phyloP scores from a whole-genome alignment of 2,888 invertebrate species.

The Pristionchus exspectatus region DNA sequence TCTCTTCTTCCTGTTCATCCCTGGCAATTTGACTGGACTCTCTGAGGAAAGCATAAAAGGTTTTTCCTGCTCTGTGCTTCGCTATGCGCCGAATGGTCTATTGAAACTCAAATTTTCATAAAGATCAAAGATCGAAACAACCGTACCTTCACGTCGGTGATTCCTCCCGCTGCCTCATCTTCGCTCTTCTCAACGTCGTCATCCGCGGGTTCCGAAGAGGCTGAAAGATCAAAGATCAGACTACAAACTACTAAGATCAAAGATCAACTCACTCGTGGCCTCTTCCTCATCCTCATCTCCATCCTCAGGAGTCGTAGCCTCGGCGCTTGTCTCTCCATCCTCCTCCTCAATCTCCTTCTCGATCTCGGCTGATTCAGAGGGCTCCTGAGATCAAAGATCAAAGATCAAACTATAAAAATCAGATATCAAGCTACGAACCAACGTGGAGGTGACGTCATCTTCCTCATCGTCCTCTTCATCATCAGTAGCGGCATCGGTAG shows the following conservation, averaged over 20 bases:
- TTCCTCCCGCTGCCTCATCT: neutral
- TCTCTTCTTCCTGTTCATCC: too few species aligned
- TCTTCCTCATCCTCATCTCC: slow-evolving; percentile 51
- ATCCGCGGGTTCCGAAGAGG: neutral
- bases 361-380: slow-evolving; percentile 3
- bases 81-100: too few species aligned
- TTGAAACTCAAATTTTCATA: neutral
- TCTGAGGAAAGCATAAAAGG: too few species aligned
- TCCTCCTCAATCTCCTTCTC: slow-evolving; percentile 50
- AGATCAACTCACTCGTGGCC: neutral
- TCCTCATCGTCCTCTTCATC: neutral
- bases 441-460: slow-evolving; percentile 17
- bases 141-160: neutral
- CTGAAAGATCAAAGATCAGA: slow-evolving; percentile 30
- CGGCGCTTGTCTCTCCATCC: neutral
- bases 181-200: slow-evolving; percentile 42
- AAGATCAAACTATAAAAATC: neutral
- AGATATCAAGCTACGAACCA: slow-evolving; percentile 15
- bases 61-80: too few species aligned
- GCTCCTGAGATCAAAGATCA: slow-evolving; percentile 28
- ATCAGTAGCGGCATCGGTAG: neutral
- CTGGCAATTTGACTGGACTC: too few species aligned
- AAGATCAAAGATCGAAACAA: slow-evolving; percentile 3
- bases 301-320: neutral
- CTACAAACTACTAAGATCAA: neutral